Percentiles rank a stretch among this genome's conserved stretches.
These are phyloP conservation scores for Eidolon helvum DNA, from an alignment of 2,113 vertebrate genomes.

Conservation along the genomic window DNA sequence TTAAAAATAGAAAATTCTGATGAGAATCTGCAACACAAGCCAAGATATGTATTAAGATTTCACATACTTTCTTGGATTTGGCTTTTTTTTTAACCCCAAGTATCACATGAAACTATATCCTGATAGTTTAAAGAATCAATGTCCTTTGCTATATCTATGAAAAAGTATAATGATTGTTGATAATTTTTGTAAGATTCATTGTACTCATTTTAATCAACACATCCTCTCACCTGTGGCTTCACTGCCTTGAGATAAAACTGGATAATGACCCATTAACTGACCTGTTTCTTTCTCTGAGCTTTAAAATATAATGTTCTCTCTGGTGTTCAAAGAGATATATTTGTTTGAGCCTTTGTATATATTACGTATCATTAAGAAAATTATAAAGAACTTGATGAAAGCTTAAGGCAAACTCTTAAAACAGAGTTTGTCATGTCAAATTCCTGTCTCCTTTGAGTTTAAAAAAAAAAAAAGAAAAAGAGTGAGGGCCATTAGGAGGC, in stretches of 20 bases:
- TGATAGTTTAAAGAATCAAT: background rate
- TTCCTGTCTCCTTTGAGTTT: background rate
- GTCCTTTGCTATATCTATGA: background rate
- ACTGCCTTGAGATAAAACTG: background rate
- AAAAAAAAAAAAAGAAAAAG: background rate
- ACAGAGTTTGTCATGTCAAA: constrained; percentile 12
- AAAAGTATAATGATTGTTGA: background rate
- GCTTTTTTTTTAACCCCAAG: background rate
- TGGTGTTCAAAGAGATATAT: background rate
- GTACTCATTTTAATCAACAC: background rate
- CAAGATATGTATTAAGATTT: constrained; percentile 58
- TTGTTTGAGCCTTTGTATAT: constrained; percentile 28
- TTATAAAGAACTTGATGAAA: constrained; percentile 6
- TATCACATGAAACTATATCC: background rate
- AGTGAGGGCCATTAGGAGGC: constrained; percentile 45
- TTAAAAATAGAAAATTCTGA: constrained; percentile 44
- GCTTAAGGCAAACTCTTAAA: constrained; percentile 50
- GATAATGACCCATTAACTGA: background rate
- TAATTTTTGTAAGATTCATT: background rate
- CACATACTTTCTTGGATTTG: constrained; percentile 5
- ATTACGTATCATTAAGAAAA: constrained; percentile 34
- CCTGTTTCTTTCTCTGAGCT: background rate
- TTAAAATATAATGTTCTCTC: background rate
- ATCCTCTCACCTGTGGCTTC: background rate
- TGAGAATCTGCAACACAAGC: constrained; percentile 15